Conservation (phyloP, 2,888 invertebrate genomes). For the Caenorhabditis plicata region DNA sequence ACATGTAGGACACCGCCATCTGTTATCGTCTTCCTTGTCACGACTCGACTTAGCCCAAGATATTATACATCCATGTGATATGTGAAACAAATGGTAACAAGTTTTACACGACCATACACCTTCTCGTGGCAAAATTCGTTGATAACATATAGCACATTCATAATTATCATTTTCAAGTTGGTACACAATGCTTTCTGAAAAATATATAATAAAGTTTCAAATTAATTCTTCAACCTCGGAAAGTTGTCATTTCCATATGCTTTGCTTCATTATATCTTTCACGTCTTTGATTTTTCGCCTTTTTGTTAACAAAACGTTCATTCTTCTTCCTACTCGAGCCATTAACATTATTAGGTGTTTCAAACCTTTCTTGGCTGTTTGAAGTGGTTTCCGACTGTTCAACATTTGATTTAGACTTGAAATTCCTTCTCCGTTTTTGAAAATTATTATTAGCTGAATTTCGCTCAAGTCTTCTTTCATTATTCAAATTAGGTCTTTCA, state of each 20-base stretch:
- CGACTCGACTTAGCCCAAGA: slow-evolving; percentile 77
- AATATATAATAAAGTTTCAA: neutral
- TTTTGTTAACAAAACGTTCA: neutral
- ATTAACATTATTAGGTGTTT: neutral
- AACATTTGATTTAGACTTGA: no score
- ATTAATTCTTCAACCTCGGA: neutral
- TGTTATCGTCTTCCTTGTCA: slow-evolving; percentile 36
- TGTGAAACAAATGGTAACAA: slow-evolving; percentile 89
- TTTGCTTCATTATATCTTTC: neutral
- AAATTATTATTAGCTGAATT: no score
- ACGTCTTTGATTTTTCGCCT: neutral
- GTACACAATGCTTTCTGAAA: slow-evolving; percentile 72
- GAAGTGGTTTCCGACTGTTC: no score
- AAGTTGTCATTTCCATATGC: neutral
- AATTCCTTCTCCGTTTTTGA: no score
- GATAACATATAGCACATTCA: slow-evolving; percentile 93
- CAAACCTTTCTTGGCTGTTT: neutral
- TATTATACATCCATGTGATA: slow-evolving; percentile 77
- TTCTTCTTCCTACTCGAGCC: neutral
- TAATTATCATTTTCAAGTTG: slow-evolving; percentile 80
- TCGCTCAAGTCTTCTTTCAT: no score
- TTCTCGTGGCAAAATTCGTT: slow-evolving; percentile 77
- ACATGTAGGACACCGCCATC: slow-evolving; percentile 94
- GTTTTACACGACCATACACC: slow-evolving; percentile 86
- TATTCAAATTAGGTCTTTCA: no score